These are phyloP conservation scores for Leptinotarsa juncta DNA, from an alignment of 2,888 invertebrate genomes.

Conservation along the genomic window DNA sequence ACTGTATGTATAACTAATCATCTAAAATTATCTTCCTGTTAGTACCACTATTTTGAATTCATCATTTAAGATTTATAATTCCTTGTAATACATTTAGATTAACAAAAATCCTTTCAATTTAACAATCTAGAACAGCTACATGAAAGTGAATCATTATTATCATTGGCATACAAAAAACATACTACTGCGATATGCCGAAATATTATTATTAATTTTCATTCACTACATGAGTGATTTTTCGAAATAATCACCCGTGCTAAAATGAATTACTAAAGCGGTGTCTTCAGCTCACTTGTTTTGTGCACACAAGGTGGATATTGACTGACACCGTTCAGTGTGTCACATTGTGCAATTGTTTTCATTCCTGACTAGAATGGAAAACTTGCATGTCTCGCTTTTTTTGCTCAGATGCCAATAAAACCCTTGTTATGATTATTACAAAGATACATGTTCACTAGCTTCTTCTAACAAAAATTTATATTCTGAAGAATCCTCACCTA, in stretches of 20 bases:
- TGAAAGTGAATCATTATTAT: too few species aligned
- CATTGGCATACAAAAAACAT: not conserved
- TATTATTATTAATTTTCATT: not conserved
- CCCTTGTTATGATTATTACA: too few species aligned
- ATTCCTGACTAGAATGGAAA: slow-evolving; percentile 2
- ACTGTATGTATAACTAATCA: too few species aligned
- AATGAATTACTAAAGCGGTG: slow-evolving; percentile 7
- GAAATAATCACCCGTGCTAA: slow-evolving; percentile 16
- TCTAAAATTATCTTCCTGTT: too few species aligned
- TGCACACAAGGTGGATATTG: slow-evolving; percentile 21
- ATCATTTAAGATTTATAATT: too few species aligned
- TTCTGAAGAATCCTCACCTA: not conserved
- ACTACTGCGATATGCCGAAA: not conserved
- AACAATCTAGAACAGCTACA: too few species aligned
- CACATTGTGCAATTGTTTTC: slow-evolving; percentile 17
- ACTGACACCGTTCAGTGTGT: slow-evolving; percentile 15
- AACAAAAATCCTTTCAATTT: too few species aligned
- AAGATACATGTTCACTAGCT: too few species aligned
- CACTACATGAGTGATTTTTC: not conserved
- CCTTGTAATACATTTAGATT: too few species aligned
- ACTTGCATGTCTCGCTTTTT: not conserved
- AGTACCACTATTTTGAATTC: too few species aligned
- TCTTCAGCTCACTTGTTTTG: slow-evolving; percentile 18
- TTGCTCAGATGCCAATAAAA: too few species aligned
- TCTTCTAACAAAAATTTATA: not conserved